These are phyloP conservation scores for Plagiodera versicolora DNA, from an alignment of 2,888 invertebrate species.

Conservation along the genomic window DNA sequence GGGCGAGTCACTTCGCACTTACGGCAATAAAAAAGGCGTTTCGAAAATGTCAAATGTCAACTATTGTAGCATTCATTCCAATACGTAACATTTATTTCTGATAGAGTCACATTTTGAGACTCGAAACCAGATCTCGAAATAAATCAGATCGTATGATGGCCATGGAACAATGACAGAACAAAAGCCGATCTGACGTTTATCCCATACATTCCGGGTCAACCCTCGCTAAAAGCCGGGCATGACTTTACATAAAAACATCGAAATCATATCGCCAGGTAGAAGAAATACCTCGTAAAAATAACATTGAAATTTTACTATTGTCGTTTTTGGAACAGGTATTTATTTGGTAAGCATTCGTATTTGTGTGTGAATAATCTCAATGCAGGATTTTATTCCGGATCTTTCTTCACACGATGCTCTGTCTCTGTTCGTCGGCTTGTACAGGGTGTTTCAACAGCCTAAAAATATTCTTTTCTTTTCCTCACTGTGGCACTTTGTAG, in stretches of 20 bases:
- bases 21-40: no score
- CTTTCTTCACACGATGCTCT: neutral
- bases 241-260: slow-evolving; percentile 48
- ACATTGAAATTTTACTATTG: slow-evolving; percentile 45
- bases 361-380: slow-evolving; percentile 47
- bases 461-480: no score
- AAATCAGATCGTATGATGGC: no score
- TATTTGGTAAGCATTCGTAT: slow-evolving; percentile 46
- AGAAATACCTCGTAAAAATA: slow-evolving; percentile 40
- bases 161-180: neutral
- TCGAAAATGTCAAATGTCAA: no score
- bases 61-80: no score
- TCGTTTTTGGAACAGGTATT: slow-evolving; percentile 36
- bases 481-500: no score
- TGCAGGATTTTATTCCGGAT: slow-evolving; percentile 27
- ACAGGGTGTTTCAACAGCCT: no score
- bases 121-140: no score
- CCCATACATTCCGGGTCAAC: neutral
- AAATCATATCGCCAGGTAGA: slow-evolving; percentile 47
- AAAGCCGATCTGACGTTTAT: neutral
- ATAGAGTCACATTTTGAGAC: no score
- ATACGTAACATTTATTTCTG: no score
- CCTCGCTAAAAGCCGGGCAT: slow-evolving; percentile 33
- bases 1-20: no score
- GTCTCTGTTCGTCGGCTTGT: slow-evolving; percentile 6